These are phyloP conservation scores for Cichlasoma orientale DNA, from an alignment of 2,797 vertebrate species.

Conservation along the genomic window DNA sequence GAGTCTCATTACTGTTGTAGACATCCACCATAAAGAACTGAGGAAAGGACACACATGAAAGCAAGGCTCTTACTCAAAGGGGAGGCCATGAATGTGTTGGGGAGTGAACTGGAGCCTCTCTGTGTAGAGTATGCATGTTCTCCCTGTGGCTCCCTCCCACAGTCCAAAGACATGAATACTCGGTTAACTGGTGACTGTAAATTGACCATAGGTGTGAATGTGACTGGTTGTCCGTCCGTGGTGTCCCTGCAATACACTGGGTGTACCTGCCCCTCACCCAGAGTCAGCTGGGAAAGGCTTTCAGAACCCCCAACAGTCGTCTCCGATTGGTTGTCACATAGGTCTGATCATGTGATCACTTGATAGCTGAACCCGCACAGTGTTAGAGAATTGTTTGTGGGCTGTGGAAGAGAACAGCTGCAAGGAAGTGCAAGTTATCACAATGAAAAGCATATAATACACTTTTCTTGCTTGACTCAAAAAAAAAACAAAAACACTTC, in stretches of 20 bases:
- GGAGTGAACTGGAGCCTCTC: not conserved
- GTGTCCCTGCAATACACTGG: not conserved
- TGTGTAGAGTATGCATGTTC: too few relatives aligned
- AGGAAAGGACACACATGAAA: not conserved
- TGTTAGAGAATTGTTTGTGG: not conserved
- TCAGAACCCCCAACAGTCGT: not conserved
- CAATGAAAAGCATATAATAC: not conserved
- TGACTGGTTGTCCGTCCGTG: too few relatives aligned
- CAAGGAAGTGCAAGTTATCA: not conserved
- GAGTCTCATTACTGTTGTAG: conserved; percentile 88
- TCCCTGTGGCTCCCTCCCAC: too few relatives aligned
- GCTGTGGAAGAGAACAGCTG: not conserved
- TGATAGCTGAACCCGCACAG: not conserved
- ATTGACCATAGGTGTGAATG: too few relatives aligned
- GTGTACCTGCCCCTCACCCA: not conserved
- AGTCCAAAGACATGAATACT: too few relatives aligned
- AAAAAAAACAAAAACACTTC: not conserved
- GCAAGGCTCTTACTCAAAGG: not conserved
- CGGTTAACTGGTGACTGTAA: too few relatives aligned
- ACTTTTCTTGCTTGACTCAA: too few relatives aligned
- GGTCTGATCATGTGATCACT: not conserved
- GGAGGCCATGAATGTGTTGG: not conserved
- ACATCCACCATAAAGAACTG: conserved; percentile 95
- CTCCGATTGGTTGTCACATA: not conserved
- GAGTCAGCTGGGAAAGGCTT: not conserved